Percentiles rank a stretch among this genome's conserved stretches.
Evolutionary conservation across 1,140 invertebrate genomes (phyloP).

Genomic region (Drosophila subpulchrella): DNA sequence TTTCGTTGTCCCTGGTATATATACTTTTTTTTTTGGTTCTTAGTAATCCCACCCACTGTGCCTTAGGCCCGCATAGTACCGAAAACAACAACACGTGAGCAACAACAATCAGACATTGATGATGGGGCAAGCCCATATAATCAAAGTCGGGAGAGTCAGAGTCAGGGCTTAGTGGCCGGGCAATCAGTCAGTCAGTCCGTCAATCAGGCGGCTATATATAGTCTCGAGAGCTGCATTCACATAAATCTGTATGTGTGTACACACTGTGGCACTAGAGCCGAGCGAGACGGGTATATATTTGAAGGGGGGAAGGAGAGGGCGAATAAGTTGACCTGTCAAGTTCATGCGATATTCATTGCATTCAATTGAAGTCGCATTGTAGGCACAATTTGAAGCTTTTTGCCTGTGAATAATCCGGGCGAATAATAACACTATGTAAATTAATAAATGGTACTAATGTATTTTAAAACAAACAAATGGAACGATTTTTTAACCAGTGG

Average conservation of each 20-base stretch:
- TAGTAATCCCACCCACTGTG: constrained; percentile 3
- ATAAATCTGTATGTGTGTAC: not conserved
- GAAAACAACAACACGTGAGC: constrained; percentile 10
- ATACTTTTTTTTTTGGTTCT: too few relatives aligned
- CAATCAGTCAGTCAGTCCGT: constrained; percentile 54
- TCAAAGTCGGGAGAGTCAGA: constrained; percentile 44
- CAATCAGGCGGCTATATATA: constrained; percentile 41
- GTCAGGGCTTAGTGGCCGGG: constrained; percentile 53
- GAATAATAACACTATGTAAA: not conserved
- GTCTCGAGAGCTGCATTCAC: constrained; percentile 16
- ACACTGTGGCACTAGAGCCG: not conserved
- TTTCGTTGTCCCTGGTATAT: too few relatives aligned
- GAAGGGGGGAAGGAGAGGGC: not conserved
- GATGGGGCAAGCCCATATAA: constrained; percentile 56
- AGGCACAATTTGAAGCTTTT: constrained; percentile 1
- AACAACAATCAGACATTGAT: constrained; percentile 48
- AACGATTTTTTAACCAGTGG: too few relatives aligned
- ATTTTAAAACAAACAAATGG: too few relatives aligned
- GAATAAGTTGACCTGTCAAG: constrained; percentile 47
- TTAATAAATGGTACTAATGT: too few relatives aligned
- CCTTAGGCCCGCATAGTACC: constrained; percentile 24
- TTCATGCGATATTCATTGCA: constrained; percentile 48
- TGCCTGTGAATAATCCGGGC: not conserved
- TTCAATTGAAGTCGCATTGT: constrained; percentile 39
- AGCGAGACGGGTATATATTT: not conserved